Evolutionary conservation across 2,797 vertebrate species (phyloP), one percentile per base, ranked within the genome.

Genomic region (Fistularia tabacaria): DNA sequence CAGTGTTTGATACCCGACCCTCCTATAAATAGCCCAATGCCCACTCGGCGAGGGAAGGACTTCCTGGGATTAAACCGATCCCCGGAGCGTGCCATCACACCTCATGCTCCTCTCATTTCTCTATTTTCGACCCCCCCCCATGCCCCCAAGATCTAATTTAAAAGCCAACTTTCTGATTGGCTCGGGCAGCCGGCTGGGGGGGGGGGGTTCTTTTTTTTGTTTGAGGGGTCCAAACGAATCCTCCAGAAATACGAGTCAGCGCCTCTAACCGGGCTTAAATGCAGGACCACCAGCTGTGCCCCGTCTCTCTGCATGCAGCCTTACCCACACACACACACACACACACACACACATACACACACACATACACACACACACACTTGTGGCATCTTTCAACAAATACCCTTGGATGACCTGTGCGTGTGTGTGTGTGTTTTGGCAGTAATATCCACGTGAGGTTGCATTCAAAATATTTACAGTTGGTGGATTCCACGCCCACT

Each of bases 11-110:
- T 58, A 79, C 63, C 65, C 65, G 62, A 36, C 56, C 38, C 46
- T 13, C 14, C 77, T 87, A 87, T 84, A 74, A 84, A 80, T 87
- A 87, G 76, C 9, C 1, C 40, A 61, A 68, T 58, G 72, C 58
- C 57, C 50, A 61, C 62, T 57, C 57, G 57, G 51, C 62, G 51
- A 42, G 64, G 63, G 51, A 74, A 76, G 66, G 72, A 84, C 84
- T 85, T 83, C 77, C 83, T 66, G 46, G 77, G 81, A 80, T 81
- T 78, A 77, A 66, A 66, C 65, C 44, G 46, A 64, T 59, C 75
- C 72, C 55, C 55, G 39, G 66, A 59, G 54, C 55, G 9, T 77
- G 71, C 57, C 72, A 47, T 71, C 59, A 68, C 72, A 69, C 71
- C 64, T 61, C 57, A 63, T 47, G 43, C 59, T 46, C 49, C 43